Percentiles rank a stretch among this genome's conserved stretches.
phyloP scores from a whole-genome alignment of 2,888 invertebrate species.

The Hirtodrosophila duncani region DNA sequence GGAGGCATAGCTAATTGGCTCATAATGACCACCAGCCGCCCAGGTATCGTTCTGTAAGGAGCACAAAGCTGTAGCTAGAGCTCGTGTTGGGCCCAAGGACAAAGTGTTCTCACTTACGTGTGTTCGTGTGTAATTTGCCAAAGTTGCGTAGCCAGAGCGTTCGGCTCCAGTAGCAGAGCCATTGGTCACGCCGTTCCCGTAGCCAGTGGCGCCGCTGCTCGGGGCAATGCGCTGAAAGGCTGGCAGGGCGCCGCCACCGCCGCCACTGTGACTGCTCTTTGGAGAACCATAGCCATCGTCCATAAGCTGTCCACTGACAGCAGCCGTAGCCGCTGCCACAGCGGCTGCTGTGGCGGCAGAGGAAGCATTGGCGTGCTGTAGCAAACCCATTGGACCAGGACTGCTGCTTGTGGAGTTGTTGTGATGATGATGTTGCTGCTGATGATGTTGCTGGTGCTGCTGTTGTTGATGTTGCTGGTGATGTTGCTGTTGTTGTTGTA shows the following conservation, averaged over 20 bases:
- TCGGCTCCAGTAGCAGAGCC: slow-evolving; percentile 54
- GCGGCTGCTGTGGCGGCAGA: slow-evolving; percentile 42
- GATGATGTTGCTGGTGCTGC: slow-evolving; percentile 46
- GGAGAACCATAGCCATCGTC: slow-evolving; percentile 76
- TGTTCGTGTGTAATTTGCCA: slow-evolving; percentile 74
- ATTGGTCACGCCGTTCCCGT: slow-evolving; percentile 53
- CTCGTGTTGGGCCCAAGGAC: background rate
- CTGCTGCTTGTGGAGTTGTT: slow-evolving; percentile 56
- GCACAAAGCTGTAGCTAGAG: slow-evolving; percentile 11
- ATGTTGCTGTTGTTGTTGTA: slow-evolving; percentile 39
- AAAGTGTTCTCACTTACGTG: slow-evolving; percentile 73
- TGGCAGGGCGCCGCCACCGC: slow-evolving; percentile 72
- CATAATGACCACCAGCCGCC: slow-evolving; percentile 71
- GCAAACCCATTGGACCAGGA: slow-evolving; percentile 50
- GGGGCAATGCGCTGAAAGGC: slow-evolving; percentile 75
- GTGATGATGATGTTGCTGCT: slow-evolving; percentile 53
- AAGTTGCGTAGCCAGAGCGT: slow-evolving; percentile 67
- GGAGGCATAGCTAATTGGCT: slow-evolving; percentile 74
- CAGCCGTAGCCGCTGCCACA: slow-evolving; percentile 30
- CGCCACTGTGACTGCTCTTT: slow-evolving; percentile 68
- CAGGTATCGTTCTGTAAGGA: slow-evolving; percentile 71
- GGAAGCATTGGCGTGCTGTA: too few species aligned
- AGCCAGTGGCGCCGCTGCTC: slow-evolving; percentile 44
- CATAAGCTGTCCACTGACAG: slow-evolving; percentile 42
- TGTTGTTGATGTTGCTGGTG: slow-evolving; percentile 50